Conservation (phyloP, 2,797 vertebrate genomes). For the Onychomys torridus region DNA sequence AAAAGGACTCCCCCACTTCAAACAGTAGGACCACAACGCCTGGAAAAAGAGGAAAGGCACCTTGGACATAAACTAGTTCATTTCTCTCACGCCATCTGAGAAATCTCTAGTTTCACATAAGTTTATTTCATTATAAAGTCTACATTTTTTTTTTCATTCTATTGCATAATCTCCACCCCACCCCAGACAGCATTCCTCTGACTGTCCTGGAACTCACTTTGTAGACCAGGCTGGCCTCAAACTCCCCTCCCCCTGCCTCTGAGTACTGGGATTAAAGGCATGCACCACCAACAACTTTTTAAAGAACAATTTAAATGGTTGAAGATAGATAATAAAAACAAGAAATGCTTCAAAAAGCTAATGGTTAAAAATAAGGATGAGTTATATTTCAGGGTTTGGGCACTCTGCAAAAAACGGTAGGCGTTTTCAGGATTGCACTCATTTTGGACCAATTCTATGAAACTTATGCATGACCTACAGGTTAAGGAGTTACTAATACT, state of each 20-base stretch:
- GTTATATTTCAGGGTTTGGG: not conserved
- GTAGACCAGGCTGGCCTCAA: not conserved
- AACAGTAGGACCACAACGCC: conserved; percentile 12
- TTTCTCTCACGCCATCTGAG: not conserved
- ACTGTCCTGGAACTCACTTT: not conserved
- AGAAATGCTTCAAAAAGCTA: conserved; percentile 55
- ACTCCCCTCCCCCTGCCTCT: not conserved
- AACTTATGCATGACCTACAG: not conserved
- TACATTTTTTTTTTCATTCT: not conserved
- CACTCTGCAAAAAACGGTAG: not conserved
- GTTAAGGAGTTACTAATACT: conserved; percentile 27
- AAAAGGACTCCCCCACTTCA: conserved; percentile 21
- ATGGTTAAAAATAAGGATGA: conserved; percentile 38
- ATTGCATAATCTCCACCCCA: not conserved
- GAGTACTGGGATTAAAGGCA: not conserved
- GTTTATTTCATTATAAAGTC: conserved; percentile 26
- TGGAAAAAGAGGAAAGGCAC: not conserved
- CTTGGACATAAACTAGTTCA: not conserved
- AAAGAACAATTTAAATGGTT: conserved; percentile 32
- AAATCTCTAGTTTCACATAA: not conserved
- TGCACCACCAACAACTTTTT: not conserved
- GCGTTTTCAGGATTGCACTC: not conserved
- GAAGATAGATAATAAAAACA: conserved; percentile 25
- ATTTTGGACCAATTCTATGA: not conserved
- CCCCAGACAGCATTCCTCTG: not conserved